These are phyloP conservation scores for Cryptocephalus primarius DNA, from an alignment of 2,888 invertebrate species.

Conservation along the genomic window DNA sequence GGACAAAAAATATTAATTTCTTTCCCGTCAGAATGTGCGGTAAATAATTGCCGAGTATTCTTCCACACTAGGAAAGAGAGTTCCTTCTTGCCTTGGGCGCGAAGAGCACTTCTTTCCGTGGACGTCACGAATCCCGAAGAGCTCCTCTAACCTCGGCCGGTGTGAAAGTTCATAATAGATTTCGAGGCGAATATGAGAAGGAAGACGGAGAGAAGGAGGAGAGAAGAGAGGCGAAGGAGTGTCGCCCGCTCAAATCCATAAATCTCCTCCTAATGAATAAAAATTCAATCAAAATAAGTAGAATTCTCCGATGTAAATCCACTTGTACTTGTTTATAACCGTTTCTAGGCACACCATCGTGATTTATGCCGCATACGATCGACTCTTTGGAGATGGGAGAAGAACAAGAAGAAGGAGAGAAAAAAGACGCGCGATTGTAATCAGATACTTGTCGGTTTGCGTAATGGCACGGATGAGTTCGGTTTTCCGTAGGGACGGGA, in stretches of 20 bases:
- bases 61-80: too few relatives aligned
- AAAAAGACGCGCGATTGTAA: constrained; percentile 6
- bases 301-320: constrained; percentile 10
- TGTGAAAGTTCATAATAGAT: neutral
- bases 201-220: too few relatives aligned
- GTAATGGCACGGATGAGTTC: constrained; percentile 1
- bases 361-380: constrained; percentile 4
- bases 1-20: too few relatives aligned
- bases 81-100: too few relatives aligned
- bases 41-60: too few relatives aligned
- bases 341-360: neutral
- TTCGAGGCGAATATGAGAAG: too few relatives aligned
- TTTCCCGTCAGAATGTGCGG: too few relatives aligned
- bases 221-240: neutral
- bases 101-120: too few relatives aligned
- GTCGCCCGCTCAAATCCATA: constrained; percentile 4
- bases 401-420: neutral
- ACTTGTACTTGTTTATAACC: neutral
- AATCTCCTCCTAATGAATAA: constrained; percentile 9
- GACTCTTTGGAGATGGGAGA: neutral
- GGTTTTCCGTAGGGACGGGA: constrained; percentile 3
- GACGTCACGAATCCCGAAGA: too few relatives aligned
- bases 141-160: neutral
- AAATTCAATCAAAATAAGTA: constrained; percentile 10
- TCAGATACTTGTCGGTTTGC: constrained; percentile 7